These are phyloP conservation scores for Glaucopsyche alexis DNA, from an alignment of 2,888 invertebrate genomes.

Conservation along the genomic window DNA sequence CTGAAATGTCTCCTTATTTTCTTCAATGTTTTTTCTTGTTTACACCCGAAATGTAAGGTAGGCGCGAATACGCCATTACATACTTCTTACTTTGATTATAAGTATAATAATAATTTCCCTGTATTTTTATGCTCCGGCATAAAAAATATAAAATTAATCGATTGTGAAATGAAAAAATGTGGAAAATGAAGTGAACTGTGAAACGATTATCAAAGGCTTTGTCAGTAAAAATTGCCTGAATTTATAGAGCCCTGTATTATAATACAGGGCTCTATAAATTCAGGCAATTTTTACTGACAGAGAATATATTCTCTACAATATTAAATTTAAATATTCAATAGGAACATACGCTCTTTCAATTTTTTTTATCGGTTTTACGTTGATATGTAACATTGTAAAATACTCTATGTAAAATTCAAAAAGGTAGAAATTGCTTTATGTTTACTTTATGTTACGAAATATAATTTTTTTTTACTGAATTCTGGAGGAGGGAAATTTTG, in stretches of 20 bases:
- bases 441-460: background rate
- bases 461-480: background rate
- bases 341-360: too few relatives aligned
- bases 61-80: background rate
- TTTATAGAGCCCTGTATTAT: slow-evolving; percentile 29
- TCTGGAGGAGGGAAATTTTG: background rate
- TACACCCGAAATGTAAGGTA: too few relatives aligned
- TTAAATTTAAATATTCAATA: slow-evolving; percentile 1
- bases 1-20: too few relatives aligned
- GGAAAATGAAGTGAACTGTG: slow-evolving; percentile 64
- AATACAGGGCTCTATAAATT: slow-evolving; percentile 31
- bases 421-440: background rate
- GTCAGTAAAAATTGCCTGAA: slow-evolving; percentile 36
- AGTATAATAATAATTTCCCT: slow-evolving; percentile 39
- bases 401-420: background rate
- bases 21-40: too few relatives aligned
- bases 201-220: slow-evolving; percentile 59
- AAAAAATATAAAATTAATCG: slow-evolving; percentile 60
- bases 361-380: background rate
- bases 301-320: slow-evolving; percentile 35
- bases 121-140: slow-evolving; percentile 45
- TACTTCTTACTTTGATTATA: slow-evolving; percentile 46
- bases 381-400: too few relatives aligned
- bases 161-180: slow-evolving; percentile 59
- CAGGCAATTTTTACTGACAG: slow-evolving; percentile 38